Evolutionary conservation across 2,888 invertebrate genomes (phyloP), one percentile per base, ranked within the genome.

Genomic region (Drosophila meridionalis): DNA sequence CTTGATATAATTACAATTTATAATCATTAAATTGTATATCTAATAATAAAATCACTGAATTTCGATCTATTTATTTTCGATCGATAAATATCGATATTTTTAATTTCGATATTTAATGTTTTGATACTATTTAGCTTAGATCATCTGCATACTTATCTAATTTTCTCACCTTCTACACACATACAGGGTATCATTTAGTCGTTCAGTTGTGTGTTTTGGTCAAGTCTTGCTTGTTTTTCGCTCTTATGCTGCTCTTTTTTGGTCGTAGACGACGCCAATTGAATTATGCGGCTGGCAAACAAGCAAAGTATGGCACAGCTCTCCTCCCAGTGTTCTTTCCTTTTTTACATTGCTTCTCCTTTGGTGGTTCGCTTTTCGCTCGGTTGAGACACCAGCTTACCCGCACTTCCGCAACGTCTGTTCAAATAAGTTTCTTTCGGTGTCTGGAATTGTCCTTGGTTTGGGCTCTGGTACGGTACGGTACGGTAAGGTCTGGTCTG

Each of bases 221-320:
- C 26, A n/a, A 32, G 11, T 34, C 28, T 40, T n/a, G 48, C 66
- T 59, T 58, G 36, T 43, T 48, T 48, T 61, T 59, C 52, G 12
- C 48, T 50, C 30, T 38, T n/a, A 12, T n/a, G 56, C 42, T 26
- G 59, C 28, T 50, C 47, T 60, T 8, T 68, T 64, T 79, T 50
- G 34, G 36, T 14, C 52, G 65, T 50, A 76, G 78, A 80, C 75
- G 79, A 78, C 75, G 75, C 75, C 80, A 80, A 80, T 80, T 80
- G 82, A 80, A 80, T 80, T 82, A 78, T 80, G 79, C 75, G 80
- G 67, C 79, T 64, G 71, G 67, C 75, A 69, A 78, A 78, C 82
- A 80, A 64, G 57, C 56, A 62, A 75, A 58, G 47, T 47, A 56
- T 45, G 32, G 20, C 28, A 20, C 12, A 12, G 38, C 3, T 20